Evolutionary conservation across 2,797 vertebrate species (phyloP).

Genomic region (Lepus townsendii): DNA sequence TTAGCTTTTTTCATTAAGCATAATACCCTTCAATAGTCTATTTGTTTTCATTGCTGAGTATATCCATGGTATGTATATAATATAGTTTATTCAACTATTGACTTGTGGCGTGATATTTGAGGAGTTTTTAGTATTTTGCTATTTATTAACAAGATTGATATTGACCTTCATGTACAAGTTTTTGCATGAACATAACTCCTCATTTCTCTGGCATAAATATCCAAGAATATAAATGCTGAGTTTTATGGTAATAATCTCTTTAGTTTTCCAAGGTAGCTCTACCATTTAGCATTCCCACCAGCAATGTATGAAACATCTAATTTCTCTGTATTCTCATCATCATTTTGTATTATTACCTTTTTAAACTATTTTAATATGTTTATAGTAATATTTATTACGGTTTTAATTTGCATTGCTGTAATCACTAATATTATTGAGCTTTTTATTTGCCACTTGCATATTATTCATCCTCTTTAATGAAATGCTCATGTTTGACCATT

Average conservation of each 20-base stretch:
- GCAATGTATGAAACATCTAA: constrained; percentile 28
- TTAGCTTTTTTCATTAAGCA: constrained; percentile 1
- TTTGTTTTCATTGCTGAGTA: not conserved
- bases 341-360: not conserved
- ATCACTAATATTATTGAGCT: constrained; percentile 7
- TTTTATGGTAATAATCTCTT: constrained; percentile 30
- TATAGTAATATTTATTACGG: not conserved
- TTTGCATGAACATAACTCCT: not conserved
- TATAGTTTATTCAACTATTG: constrained; percentile 5
- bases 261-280: constrained; percentile 17
- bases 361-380: not conserved
- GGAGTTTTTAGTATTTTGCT: constrained; percentile 16
- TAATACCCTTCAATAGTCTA: not conserved
- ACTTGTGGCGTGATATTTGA: not conserved
- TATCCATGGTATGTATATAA: not conserved
- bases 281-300: not conserved
- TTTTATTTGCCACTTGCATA: not conserved
- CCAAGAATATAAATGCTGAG: not conserved
- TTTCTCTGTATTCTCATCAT: not conserved
- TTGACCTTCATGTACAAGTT: not conserved
- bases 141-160: not conserved
- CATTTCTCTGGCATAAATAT: constrained; percentile 43
- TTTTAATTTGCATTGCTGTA: not conserved
- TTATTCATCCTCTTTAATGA: constrained; percentile 38
- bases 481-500: not conserved